These are phyloP conservation scores for Capreolus pygargus DNA, from an alignment of 2,113 vertebrate species.

Conservation along the genomic window DNA sequence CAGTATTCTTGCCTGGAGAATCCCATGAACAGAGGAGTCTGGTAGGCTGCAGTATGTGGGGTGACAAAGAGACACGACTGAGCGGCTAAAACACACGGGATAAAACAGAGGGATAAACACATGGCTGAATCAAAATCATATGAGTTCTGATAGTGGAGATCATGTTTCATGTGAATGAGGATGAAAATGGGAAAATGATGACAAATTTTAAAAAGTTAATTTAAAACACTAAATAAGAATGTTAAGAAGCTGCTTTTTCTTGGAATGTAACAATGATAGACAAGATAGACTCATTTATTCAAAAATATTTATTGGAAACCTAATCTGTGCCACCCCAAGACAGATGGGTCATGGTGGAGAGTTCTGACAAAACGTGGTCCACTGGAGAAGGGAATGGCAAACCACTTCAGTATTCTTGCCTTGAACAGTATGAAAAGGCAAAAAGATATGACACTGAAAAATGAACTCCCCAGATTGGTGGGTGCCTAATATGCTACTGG, in stretches of 20 bases:
- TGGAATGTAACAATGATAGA: background rate
- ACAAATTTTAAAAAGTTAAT: background rate
- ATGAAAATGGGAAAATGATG: background rate
- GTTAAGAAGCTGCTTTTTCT: constrained; percentile 8
- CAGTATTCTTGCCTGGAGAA: background rate
- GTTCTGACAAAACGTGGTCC: background rate
- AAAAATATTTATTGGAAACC: constrained; percentile 26
- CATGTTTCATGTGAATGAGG: background rate
- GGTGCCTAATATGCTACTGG: background rate
- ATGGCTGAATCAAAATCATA: background rate
- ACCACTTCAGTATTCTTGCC: background rate
- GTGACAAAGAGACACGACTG: background rate
- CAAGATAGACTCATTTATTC: background rate
- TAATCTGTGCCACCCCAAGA: background rate
- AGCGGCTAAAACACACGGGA: background rate
- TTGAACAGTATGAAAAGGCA: background rate
- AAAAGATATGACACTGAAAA: background rate
- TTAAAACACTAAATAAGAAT: constrained; percentile 21
- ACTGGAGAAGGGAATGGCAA: background rate
- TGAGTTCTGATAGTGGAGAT: background rate
- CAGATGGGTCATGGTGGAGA: background rate
- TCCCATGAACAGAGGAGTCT: background rate
- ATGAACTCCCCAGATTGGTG: background rate
- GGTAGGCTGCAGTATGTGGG: background rate
- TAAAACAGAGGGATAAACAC: background rate